Percentiles rank a stretch among this genome's conserved stretches.
Evolutionary conservation across 2,113 vertebrate genomes (phyloP).

Genomic region (Motacilla tschutschensis): DNA sequence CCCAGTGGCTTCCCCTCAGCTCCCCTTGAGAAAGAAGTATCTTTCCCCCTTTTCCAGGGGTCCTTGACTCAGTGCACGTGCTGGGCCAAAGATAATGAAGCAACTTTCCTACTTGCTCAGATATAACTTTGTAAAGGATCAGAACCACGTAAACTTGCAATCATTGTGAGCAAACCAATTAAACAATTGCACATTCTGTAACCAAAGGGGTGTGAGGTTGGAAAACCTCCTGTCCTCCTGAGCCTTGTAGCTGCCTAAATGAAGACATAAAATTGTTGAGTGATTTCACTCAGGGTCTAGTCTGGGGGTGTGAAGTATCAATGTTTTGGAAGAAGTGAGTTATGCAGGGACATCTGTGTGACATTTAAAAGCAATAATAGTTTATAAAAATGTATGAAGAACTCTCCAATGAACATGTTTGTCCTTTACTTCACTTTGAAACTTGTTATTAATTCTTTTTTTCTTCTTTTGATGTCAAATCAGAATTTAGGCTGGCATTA

Average conservation of each 20-base stretch:
- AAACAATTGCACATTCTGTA: not conserved
- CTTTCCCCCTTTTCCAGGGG: not conserved
- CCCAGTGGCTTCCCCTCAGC: not conserved
- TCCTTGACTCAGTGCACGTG: not conserved
- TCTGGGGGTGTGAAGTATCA: not conserved
- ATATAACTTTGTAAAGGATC: not conserved
- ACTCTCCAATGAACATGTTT: not conserved
- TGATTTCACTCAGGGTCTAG: not conserved
- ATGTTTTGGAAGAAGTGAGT: not conserved
- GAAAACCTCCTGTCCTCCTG: not conserved
- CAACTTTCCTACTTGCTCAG: not conserved
- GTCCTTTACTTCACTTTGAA: not conserved
- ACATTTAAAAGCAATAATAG: not conserved
- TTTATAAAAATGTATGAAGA: not conserved
- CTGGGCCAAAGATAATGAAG: not conserved
- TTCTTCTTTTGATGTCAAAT: not conserved
- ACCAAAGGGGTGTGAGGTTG: not conserved
- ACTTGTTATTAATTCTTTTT: not conserved
- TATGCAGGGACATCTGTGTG: not conserved
- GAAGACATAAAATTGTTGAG: not conserved
- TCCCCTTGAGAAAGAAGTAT: not conserved
- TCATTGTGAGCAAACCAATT: not conserved
- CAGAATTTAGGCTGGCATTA: not conserved
- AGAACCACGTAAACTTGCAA: accelerated
- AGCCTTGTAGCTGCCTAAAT: not conserved